Evolutionary conservation across 2,888 invertebrate species (phyloP).

Genomic region (Priocnemis perturbator): DNA sequence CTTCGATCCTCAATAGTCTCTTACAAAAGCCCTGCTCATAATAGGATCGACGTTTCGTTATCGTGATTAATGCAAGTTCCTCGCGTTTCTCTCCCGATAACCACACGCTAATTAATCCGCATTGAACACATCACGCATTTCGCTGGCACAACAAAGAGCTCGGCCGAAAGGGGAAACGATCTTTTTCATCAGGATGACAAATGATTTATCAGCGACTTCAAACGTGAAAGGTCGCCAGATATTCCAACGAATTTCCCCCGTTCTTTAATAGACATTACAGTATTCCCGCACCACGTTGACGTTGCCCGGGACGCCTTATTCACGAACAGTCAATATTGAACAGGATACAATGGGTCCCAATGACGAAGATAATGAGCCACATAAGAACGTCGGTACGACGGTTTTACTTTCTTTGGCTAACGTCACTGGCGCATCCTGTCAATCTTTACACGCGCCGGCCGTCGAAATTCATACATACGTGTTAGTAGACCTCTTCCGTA

Average conservation of each 20-base stretch:
- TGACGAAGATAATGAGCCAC: slow-evolving; percentile 44
- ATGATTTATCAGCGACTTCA: too few species aligned
- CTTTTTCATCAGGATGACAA: too few species aligned
- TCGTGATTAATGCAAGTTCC: too few species aligned
- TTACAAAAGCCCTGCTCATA: too few species aligned
- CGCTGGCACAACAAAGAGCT: too few species aligned
- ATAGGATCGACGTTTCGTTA: neutral
- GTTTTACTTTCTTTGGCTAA: slow-evolving; percentile 17
- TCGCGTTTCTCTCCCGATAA: too few species aligned
- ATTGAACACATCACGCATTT: too few species aligned
- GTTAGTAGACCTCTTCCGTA: neutral
- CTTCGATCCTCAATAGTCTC: too few species aligned
- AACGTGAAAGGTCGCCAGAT: too few species aligned
- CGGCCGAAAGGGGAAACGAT: too few species aligned
- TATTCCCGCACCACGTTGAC: neutral
- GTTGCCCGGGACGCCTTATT: slow-evolving; percentile 51
- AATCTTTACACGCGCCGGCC: slow-evolving; percentile 6
- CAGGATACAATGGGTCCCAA: slow-evolving; percentile 61
- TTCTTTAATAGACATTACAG: neutral
- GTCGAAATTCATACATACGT: neutral
- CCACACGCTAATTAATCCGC: too few species aligned
- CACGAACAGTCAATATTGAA: slow-evolving; percentile 68
- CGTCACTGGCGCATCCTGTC: slow-evolving; percentile 22
- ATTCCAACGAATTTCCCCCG: slow-evolving; percentile 1
- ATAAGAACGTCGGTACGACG: slow-evolving; percentile 10